Conservation (phyloP, 1,140 invertebrate species). For the Dendrolimus kikuchii region DNA sequence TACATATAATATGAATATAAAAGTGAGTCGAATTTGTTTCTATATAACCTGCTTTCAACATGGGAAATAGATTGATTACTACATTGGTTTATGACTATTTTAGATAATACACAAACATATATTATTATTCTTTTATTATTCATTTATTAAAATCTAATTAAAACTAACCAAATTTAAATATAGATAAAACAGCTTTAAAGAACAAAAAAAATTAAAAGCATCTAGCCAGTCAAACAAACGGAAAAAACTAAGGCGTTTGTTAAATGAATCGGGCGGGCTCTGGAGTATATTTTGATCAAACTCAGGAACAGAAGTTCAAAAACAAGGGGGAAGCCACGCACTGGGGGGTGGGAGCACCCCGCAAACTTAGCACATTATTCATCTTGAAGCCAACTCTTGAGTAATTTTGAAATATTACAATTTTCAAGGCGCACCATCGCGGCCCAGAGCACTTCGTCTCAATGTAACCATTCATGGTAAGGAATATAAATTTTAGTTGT, state of each 20-base stretch:
- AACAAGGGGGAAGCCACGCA: constrained; percentile 57
- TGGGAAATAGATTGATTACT: too few species aligned
- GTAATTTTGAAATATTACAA: constrained; percentile 73
- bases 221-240: constrained; percentile 12
- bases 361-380: constrained; percentile 68
- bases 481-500: too few species aligned
- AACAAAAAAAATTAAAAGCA: too few species aligned
- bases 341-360: constrained; percentile 34
- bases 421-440: constrained; percentile 47
- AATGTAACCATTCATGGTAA: constrained; percentile 19
- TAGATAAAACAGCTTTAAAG: not conserved
- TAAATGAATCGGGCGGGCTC: constrained; percentile 30
- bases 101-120: too few species aligned
- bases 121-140: too few species aligned
- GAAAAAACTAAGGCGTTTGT: constrained; percentile 4
- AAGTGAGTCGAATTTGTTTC: too few species aligned
- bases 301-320: constrained; percentile 56
- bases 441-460: constrained; percentile 39
- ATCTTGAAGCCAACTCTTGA: constrained; percentile 65
- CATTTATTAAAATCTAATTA: too few species aligned
- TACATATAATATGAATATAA: too few species aligned
- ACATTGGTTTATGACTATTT: too few species aligned
- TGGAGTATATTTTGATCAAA: constrained; percentile 58
- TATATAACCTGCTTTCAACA: too few species aligned
- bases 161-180: not conserved